Conservation (phyloP, 2,888 invertebrate species). For the Rotaria socialis region DNA sequence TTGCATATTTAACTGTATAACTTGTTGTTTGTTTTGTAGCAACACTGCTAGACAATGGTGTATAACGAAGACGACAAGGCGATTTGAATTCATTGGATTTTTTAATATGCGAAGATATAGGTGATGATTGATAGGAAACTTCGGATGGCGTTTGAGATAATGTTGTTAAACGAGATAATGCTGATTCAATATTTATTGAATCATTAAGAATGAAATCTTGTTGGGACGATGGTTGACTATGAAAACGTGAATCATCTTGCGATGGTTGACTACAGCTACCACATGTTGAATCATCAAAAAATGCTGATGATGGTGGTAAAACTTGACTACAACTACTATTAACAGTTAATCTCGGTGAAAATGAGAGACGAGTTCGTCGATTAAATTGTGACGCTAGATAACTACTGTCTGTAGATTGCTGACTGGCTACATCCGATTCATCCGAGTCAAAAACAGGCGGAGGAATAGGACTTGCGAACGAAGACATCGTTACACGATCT, state of each 20-base stretch:
- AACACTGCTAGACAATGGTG: not conserved
- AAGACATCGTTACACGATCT: not conserved
- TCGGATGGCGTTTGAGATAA: conserved; percentile 7
- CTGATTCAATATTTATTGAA: conserved; percentile 1
- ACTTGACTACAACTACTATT: conserved; percentile 16
- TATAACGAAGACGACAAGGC: not conserved
- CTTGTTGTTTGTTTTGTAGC: not conserved
- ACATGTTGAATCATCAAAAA: conserved; percentile 2
- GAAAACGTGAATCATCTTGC: not conserved
- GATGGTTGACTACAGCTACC: conserved; percentile 4
- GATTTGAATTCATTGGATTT: conserved; percentile 18
- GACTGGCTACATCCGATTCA: conserved; percentile 29
- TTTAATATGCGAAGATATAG: not conserved
- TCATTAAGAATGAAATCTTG: conserved; percentile 18
- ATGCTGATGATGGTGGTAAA: conserved; percentile 3
- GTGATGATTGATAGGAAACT: not conserved
- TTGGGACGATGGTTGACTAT: conserved; percentile 5
- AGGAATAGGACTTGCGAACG: conserved; percentile 7
- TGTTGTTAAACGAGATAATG: conserved; percentile 14
- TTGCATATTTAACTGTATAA: not conserved
- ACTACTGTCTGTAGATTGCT: conserved; percentile 1
- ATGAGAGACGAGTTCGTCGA: conserved; percentile 14
- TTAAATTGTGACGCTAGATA: conserved; percentile 5
- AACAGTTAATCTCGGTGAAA: not conserved
- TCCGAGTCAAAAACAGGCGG: conserved; percentile 32